Conservation (phyloP, 2,888 invertebrate genomes). For the Lacanobia wlatinum region DNA sequence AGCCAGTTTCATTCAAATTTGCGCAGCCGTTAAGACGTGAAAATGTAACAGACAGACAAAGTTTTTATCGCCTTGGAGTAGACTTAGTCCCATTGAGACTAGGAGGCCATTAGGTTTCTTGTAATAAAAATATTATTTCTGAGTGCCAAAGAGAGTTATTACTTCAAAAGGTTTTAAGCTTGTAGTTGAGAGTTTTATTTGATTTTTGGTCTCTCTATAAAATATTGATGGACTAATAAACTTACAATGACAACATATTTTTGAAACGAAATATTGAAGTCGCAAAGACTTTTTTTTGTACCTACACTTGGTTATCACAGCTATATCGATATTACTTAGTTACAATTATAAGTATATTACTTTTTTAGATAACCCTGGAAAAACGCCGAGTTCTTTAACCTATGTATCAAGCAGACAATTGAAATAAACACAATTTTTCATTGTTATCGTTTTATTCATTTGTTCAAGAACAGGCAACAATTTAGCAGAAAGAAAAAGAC, state of each 20-base stretch:
- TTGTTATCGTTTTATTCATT: no score
- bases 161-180: constrained; percentile 14
- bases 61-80: not conserved
- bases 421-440: not conserved
- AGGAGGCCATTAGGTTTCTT: not conserved
- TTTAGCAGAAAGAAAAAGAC: not conserved
- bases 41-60: no score
- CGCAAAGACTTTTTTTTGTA: no score
- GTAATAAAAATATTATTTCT: constrained; percentile 20
- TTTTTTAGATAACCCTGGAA: not conserved
- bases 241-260: constrained; percentile 18
- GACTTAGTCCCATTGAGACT: constrained; percentile 1
- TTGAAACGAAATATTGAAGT: not conserved
- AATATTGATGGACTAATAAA: constrained; percentile 15
- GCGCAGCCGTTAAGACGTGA: no score
- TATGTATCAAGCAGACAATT: not conserved
- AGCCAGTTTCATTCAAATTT: no score
- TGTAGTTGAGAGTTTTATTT: constrained; percentile 6
- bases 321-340: not conserved
- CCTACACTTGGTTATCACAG: not conserved
- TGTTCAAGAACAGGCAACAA: not conserved
- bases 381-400: not conserved
- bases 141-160: constrained; percentile 1
- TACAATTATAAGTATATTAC: not conserved
- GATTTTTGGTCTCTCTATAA: constrained; percentile 1